Base-by-base conservation (phyloP, 1,140 invertebrate species). In the Cydia fagiglandana region DNA sequence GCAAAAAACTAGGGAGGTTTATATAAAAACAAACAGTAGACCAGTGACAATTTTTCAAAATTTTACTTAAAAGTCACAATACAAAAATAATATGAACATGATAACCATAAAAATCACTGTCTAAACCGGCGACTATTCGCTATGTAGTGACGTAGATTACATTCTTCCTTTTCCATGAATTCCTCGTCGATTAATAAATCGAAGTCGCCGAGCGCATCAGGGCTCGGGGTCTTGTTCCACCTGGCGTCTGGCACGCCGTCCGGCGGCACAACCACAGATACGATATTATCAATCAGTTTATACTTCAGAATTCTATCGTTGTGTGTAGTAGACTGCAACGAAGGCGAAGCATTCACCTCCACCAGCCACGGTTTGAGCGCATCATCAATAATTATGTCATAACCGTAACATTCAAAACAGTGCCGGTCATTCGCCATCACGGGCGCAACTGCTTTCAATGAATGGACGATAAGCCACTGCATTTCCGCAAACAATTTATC, bases 291-390 rank as follows among this genome's bases (percentile, higher is more conserved):
- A 76, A 99, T 97, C 12, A 99, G 92, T 93, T 98, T 98, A 85
- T 98, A 97, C 88, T 99, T 99, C 76, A 99, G 94, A 83, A 99
- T 98, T 80, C 98, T 94, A 90, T 99, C 98, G 87, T 98, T 98
- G 0, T 97, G 97, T 0, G 98, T 99, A 0, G 98, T 99, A 0
- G 98, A 98, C 7, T 97, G 97, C 6, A 99, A 90, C 0, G 98
- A 99, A 0, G 98, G 98, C 0, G 98, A 99, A 0, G 98, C 98
- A 90, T 99, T 99, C 0, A 98, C 96, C 93, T 98, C 97, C 7
- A 99, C 94, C 9, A 98, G 93, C 97, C 97, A 98, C 0, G 97
- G 97, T 76, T 97, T 97, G 38, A 98, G 88, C 78, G 95, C 95
- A 64, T 96, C 95, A 85, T 98, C 97, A 41, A 98, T 96, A n/a